Base-by-base conservation (phyloP, 1,140 invertebrate species). In the Drosophila equinoxialis region DNA sequence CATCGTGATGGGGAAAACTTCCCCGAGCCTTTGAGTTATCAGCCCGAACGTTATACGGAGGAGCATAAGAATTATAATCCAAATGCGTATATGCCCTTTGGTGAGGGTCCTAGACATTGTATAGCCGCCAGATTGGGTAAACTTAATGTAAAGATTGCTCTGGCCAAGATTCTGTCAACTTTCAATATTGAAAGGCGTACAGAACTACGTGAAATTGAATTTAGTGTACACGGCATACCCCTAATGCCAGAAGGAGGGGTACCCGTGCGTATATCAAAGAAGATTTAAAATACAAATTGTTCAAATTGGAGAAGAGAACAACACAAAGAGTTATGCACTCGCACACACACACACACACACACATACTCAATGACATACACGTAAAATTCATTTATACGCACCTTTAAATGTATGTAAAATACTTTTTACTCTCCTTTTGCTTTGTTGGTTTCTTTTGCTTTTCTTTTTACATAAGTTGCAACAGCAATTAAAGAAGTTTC, bases 91-190 rank as follows among this genome's bases (percentile, higher is more conserved):
- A 89, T 95, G 68, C 95, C 95, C 8, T 96, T 96, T 91, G 95
- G 95, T 17, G 94, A 94, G 63, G 96, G 95, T 13, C 94, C 94
- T 2, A 92, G 95, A 61, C 94, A 95, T 71, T 96, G 95, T 84
- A 95, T 96, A 91, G 90, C 85, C 26, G 78, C 75, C 37, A 68
- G 90, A 55, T 79, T 91, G 90, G 90, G 90, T 17, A 82, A 81
- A 13, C 11, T 91, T 4, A 91, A 89, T 60, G 75, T 82, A 0
- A 91, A 91, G 54, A 65, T 91, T 14, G 90, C 86, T 1, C 6
- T 91, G 8, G 71, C 76, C 54, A 91, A 89, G 65, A 68, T 91
- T 13, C 59, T 91, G 3, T 73, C 79, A 6, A 91, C 69, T 42
- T 91, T 79, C 42, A 62, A 81, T 13, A 39, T 91, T 35, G 81